Conservation (phyloP, 2,888 invertebrate genomes). For the Acanthoscelides obtectus region DNA sequence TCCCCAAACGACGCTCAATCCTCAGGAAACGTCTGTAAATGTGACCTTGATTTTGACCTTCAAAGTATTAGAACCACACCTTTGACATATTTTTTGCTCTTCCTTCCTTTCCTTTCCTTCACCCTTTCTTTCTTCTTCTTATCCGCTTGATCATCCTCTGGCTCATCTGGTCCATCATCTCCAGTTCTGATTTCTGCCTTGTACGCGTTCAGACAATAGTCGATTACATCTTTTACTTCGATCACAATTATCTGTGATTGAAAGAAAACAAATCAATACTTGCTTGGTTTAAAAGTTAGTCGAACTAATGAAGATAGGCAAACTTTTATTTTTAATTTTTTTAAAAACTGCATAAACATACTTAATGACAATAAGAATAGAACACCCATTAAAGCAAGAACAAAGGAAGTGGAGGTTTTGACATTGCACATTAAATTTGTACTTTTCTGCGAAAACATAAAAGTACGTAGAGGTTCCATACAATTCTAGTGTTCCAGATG, state of each 20-base stretch:
- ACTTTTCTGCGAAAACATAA: no score
- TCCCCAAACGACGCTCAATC: no score
- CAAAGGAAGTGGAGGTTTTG: no score
- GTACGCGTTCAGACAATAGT: slow-evolving; percentile 54
- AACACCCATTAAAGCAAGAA: no score
- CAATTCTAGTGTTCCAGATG: no score
- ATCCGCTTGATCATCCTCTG: slow-evolving; percentile 2
- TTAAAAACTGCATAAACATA: no score
- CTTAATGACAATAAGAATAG: no score
- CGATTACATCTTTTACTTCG: slow-evolving; percentile 48
- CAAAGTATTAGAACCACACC: neutral
- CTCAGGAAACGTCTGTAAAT: neutral
- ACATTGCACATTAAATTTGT: no score
- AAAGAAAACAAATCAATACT: neutral
- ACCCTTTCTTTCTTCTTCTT: slow-evolving; percentile 5
- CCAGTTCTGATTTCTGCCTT: slow-evolving; percentile 51
- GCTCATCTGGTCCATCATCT: slow-evolving; percentile 12
- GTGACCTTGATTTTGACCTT: neutral
- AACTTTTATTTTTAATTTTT: no score
- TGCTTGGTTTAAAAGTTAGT: no score
- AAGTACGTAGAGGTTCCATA: no score
- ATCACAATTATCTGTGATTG: slow-evolving; percentile 31
- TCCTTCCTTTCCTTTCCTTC: neutral
- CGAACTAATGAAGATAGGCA: no score
- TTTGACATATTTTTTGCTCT: neutral